These are phyloP conservation scores for Lordiphosa collinella DNA, from an alignment of 1,140 invertebrate genomes.

Conservation along the genomic window DNA sequence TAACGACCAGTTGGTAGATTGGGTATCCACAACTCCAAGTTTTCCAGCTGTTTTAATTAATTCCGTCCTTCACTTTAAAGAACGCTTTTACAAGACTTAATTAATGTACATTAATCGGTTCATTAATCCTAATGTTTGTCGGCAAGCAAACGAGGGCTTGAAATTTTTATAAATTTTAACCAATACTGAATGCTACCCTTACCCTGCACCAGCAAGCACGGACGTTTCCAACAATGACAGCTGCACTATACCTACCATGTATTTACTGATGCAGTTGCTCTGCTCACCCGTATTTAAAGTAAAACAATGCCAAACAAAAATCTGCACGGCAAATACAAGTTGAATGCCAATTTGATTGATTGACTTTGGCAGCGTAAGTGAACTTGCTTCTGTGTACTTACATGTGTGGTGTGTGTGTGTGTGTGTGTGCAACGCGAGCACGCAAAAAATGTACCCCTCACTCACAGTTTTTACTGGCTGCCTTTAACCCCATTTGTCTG, in stretches of 20 bases:
- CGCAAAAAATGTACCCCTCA: conserved; percentile 8
- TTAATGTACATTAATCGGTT: background rate
- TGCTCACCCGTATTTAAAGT: conserved; percentile 9
- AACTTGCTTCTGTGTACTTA: background rate
- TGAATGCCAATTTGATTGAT: conserved; percentile 62
- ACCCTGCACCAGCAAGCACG: too few relatives aligned
- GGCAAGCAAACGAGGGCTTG: too few relatives aligned
- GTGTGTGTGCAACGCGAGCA: conserved; percentile 1
- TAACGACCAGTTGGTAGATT: too few relatives aligned
- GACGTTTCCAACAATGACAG: too few relatives aligned
- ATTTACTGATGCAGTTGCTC: conserved; percentile 16
- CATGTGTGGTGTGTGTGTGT: conserved; percentile 15
- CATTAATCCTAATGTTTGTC: conserved; percentile 6
- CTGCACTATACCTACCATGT: background rate
- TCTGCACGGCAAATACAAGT: conserved; percentile 25
- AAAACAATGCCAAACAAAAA: conserved; percentile 30
- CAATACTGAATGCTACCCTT: too few relatives aligned
- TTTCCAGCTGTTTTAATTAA: too few relatives aligned
- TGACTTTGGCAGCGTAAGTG: conserved; percentile 22
- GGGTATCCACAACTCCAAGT: too few relatives aligned
- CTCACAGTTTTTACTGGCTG: conserved; percentile 16
- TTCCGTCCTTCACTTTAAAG: too few relatives aligned
- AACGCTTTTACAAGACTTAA: too few relatives aligned
- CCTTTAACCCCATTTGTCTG: conserved; percentile 15
- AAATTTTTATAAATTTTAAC: too few relatives aligned